Conservation (phyloP, 2,797 vertebrate species). For the Benthosema pterotum region DNA sequence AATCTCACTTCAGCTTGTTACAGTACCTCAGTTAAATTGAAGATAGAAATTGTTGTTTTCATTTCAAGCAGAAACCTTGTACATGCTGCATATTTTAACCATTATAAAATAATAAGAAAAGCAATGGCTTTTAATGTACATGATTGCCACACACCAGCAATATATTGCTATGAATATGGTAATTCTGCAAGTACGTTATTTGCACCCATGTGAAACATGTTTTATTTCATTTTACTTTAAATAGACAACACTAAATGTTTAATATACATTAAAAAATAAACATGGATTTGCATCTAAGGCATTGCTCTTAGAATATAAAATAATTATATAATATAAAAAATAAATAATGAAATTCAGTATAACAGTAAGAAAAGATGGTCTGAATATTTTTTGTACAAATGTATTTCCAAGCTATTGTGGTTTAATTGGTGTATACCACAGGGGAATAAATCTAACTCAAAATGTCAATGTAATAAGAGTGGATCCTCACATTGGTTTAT, state of each 20-base stretch:
- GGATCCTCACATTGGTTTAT: no score
- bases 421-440: slow-evolving; percentile 32
- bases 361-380: slow-evolving; percentile 30
- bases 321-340: slow-evolving; percentile 57
- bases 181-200: background rate
- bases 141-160: no score
- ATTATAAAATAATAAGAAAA: no score
- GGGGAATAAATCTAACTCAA: slow-evolving; percentile 1
- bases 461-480: slow-evolving; percentile 10
- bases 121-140: no score
- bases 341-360: slow-evolving; percentile 51
- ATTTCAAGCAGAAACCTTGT: no score
- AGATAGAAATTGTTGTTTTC: no score
- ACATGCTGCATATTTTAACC: no score
- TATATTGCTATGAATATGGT: no score
- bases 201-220: background rate
- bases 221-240: slow-evolving; percentile 41
- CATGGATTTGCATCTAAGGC: slow-evolving; percentile 32
- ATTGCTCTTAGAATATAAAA: slow-evolving; percentile 24
- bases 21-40: no score
- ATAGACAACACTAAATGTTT: slow-evolving; percentile 13
- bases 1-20: no score
- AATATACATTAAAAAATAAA: slow-evolving; percentile 27
- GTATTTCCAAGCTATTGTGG: slow-evolving; percentile 2
- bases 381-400: slow-evolving; percentile 1